Conservation (phyloP, 2,888 invertebrate species). For the Stramonita haemastoma region DNA sequence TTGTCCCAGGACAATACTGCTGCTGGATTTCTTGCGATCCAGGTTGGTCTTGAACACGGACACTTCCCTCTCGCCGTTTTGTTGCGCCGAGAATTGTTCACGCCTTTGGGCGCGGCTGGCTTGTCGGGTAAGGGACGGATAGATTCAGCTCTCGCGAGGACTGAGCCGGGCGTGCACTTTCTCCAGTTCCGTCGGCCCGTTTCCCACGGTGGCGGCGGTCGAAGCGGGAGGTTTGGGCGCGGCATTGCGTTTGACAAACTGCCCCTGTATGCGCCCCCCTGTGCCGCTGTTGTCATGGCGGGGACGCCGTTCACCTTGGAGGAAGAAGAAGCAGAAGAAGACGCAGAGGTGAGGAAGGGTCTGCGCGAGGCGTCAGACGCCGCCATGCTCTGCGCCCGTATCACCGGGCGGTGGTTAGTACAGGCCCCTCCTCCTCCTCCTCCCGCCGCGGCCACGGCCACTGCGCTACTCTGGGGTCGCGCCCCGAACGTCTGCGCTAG, state of each 20-base stretch:
- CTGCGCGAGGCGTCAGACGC: slow-evolving; percentile 31
- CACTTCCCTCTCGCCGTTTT: slow-evolving; percentile 9
- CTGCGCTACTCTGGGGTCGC: neutral
- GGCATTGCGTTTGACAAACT: slow-evolving; percentile 27
- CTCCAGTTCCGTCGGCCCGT: slow-evolving; percentile 36
- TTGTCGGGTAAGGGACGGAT: slow-evolving; percentile 23
- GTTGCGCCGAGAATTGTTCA: neutral
- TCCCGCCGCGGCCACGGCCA: too few species aligned
- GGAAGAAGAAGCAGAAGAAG: slow-evolving; percentile 35
- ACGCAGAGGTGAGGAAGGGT: neutral
- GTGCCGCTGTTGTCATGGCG: neutral
- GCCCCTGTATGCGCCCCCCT: slow-evolving; percentile 25
- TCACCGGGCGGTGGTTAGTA: slow-evolving; percentile 34
- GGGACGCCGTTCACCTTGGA: slow-evolving; percentile 38
- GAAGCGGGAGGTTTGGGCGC: neutral
- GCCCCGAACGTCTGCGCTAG: slow-evolving; percentile 51
- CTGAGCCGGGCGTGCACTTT: slow-evolving; percentile 21
- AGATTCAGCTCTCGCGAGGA: slow-evolving; percentile 12
- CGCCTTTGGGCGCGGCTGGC: neutral
- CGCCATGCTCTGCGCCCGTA: slow-evolving; percentile 30
- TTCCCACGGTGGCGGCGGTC: neutral
- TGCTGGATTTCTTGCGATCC: slow-evolving; percentile 38
- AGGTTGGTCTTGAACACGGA: slow-evolving; percentile 23
- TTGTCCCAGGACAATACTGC: slow-evolving; percentile 32
- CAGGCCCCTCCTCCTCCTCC: neutral